Evolutionary conservation across 2,113 vertebrate species (phyloP), one percentile per base, ranked within the genome.

Genomic region (Andinoacara biseriatus): DNA sequence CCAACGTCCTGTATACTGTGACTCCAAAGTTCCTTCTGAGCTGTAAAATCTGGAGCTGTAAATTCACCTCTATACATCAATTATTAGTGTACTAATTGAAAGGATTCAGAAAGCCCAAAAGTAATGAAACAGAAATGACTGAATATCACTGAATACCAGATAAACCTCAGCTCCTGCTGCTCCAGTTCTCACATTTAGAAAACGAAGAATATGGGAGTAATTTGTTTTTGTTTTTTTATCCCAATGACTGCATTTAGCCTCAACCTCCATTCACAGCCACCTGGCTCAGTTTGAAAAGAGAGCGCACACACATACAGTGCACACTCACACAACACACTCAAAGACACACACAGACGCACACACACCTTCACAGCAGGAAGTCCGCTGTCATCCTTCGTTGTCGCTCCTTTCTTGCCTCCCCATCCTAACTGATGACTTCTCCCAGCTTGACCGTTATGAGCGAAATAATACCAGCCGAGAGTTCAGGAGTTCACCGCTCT

Each of bases 401-500:
- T 84, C 74, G 7, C 58, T 11, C 7, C 4, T 22, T 54, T 40
- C 58, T 74, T 11, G 33, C 77, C n/a, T 22, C 62, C 56, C 18
- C 46, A 0, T 24, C 13, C 63, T 86, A 56, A 92, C 87, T 75
- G 81, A 91, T 90, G 82, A n/a, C 20, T 82, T 82, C 79, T 81
- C 83, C 13, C 91, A 87, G 85, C 83, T 1, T 20, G 85, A 74
- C 81, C 38, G 62, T 82, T 84, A 58, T 2, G 46, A 84, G 52
- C 2, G 10, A 59, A 67, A 92, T 87, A 86, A 91, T 74, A 81
- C 82, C 81, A 89, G 87, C 80, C 11, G 29, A 49, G 86, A 78
- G 92, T 92, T 93, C 91, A 91, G 77, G 61, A 92, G 93, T 94
- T 93, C 91, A 92, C 18, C 0, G 3, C 69, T 81, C 40, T 87